Conservation (phyloP, 2,113 vertebrate genomes). For the Seriola rivoliana region DNA sequence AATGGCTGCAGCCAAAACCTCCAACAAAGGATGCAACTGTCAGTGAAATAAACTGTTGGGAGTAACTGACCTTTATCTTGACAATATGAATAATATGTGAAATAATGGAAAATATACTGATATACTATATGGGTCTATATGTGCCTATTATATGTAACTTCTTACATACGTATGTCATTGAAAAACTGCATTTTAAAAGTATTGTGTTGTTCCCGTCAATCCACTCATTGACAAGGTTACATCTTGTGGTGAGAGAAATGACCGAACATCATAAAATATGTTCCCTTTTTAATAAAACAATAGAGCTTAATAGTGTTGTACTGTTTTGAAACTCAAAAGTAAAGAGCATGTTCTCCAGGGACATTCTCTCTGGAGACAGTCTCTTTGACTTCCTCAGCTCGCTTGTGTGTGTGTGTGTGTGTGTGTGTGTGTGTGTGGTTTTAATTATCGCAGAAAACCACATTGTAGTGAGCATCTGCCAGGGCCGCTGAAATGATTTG, state of each 20-base stretch:
- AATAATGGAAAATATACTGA: not conserved
- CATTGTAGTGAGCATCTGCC: constrained; percentile 11
- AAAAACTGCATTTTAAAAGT: not conserved
- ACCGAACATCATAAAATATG: not conserved
- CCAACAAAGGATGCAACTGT: not conserved
- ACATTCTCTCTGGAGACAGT: constrained; percentile 8
- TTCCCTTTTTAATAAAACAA: constrained; percentile 23
- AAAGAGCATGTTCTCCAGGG: constrained; percentile 33
- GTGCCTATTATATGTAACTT: not conserved
- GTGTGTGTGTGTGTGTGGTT: not conserved
- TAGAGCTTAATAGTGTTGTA: not conserved
- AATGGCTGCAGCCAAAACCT: not conserved
- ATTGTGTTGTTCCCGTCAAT: not conserved
- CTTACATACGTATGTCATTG: not conserved
- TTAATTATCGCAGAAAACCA: constrained; percentile 46
- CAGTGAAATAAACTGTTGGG: not conserved
- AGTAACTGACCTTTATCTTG: not conserved
- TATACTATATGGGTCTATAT: not conserved
- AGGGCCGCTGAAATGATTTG: constrained; percentile 20
- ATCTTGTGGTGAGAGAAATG: constrained; percentile 1
- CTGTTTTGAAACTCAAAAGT: constrained; percentile 16
- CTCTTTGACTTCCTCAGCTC: not conserved
- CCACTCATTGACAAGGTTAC: not conserved
- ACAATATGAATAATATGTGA: not conserved
- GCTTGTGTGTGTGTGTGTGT: too few relatives aligned